These are phyloP conservation scores for Allygus modestus DNA, from an alignment of 2,888 invertebrate species.

Conservation along the genomic window DNA sequence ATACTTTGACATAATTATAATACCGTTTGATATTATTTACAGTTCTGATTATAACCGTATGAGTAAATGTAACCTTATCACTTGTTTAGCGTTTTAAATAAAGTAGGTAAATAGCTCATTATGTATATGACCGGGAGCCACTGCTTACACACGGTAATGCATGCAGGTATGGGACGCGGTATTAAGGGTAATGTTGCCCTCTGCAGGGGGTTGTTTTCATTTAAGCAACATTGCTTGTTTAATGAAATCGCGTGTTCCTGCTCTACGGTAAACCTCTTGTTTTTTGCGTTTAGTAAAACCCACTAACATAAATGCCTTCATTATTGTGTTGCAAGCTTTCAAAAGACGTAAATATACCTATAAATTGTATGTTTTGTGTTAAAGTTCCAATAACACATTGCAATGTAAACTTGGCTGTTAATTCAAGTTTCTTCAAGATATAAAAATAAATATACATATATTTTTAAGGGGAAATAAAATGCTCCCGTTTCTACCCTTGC, in stretches of 20 bases:
- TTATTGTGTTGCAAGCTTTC: background rate
- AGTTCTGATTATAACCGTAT: too few species aligned
- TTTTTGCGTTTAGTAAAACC: constrained; percentile 25
- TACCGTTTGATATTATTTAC: too few species aligned
- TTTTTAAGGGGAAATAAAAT: too few species aligned
- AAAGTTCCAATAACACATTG: too few species aligned
- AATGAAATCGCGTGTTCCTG: constrained; percentile 32
- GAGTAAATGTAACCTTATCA: background rate
- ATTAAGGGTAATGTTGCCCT: constrained; percentile 38
- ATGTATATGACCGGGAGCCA: background rate
- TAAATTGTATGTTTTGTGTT: too few species aligned
- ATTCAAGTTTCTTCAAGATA: too few species aligned
- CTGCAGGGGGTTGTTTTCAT: constrained; percentile 50
- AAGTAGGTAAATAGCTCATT: constrained; percentile 3
- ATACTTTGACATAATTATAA: too few species aligned
- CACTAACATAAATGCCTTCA: background rate
- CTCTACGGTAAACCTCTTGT: constrained; percentile 4
- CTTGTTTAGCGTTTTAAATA: background rate
- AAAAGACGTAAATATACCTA: too few species aligned
- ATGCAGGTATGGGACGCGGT: constrained; percentile 43
- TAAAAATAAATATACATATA: too few species aligned
- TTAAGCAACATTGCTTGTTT: constrained; percentile 48
- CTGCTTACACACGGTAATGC: constrained; percentile 27
- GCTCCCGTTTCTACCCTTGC: too few species aligned
- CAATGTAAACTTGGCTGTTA: too few species aligned